These are phyloP conservation scores for Triplophysa bombifrons DNA, from an alignment of 2,797 vertebrate genomes.

Conservation along the genomic window DNA sequence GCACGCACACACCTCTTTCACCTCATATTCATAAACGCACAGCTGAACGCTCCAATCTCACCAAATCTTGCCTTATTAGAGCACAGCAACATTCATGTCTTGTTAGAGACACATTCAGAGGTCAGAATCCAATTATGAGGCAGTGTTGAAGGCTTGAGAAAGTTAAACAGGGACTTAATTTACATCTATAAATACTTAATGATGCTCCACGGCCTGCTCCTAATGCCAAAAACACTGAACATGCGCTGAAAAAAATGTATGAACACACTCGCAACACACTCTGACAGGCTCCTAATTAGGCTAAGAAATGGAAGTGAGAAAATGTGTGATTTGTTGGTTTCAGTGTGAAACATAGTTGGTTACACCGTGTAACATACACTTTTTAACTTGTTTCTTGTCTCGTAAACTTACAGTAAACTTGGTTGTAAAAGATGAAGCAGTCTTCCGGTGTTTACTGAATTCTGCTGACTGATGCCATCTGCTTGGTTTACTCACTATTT, in stretches of 20 bases:
- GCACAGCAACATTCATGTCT: slow-evolving; percentile 29
- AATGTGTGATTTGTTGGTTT: slow-evolving; percentile 15
- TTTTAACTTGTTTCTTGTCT: not conserved
- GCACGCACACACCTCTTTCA: not conserved
- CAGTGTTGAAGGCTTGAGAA: not conserved
- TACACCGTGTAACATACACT: not conserved
- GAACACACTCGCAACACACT: slow-evolving; percentile 13
- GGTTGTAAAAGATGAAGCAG: slow-evolving; percentile 56
- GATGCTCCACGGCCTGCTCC: not conserved
- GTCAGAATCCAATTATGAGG: slow-evolving; percentile 32
- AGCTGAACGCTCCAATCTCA: slow-evolving; percentile 7
- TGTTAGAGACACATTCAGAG: slow-evolving; percentile 9
- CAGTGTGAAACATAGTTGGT: not conserved
- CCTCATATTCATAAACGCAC: slow-evolving; percentile 1
- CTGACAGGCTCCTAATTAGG: slow-evolving; percentile 8
- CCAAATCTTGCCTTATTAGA: slow-evolving; percentile 14
- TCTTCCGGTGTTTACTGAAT: slow-evolving; percentile 59
- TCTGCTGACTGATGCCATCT: slow-evolving; percentile 60
- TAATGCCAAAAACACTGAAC: slow-evolving; percentile 2
- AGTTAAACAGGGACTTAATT: slow-evolving; percentile 30
- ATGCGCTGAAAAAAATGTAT: slow-evolving; percentile 3
- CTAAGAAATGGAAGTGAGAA: not conserved
- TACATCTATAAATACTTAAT: slow-evolving; percentile 51
- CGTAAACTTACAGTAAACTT: not conserved
- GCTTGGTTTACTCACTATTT: slow-evolving; percentile 44